Conservation (phyloP, 2,888 invertebrate genomes). For the Tolmerus cingulatus region DNA sequence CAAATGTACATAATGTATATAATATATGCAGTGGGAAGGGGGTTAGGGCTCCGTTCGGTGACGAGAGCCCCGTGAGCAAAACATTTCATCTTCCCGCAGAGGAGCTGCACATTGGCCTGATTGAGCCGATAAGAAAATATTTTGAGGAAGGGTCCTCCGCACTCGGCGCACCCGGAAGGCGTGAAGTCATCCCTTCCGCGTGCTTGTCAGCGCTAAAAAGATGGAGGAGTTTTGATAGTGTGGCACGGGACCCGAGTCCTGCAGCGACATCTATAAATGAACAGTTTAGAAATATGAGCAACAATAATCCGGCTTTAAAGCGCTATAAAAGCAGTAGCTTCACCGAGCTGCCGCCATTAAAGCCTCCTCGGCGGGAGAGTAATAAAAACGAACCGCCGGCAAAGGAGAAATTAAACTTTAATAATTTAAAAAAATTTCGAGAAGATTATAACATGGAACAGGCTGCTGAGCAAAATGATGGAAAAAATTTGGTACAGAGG, state of each 20-base stretch:
- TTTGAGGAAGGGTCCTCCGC: slow-evolving; percentile 55
- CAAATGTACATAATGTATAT: neutral
- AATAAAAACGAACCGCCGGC: neutral
- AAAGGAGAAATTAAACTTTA: slow-evolving; percentile 35
- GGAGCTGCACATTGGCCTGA: slow-evolving; percentile 56
- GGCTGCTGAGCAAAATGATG: neutral
- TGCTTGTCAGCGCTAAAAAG: slow-evolving; percentile 42
- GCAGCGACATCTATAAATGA: neutral
- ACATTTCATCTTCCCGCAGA: slow-evolving; percentile 49
- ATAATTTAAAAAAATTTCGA: slow-evolving; percentile 7
- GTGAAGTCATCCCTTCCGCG: neutral
- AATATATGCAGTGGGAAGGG: slow-evolving; percentile 12
- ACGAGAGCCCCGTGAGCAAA: slow-evolving; percentile 31
- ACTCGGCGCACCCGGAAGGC: neutral
- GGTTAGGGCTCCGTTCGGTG: neutral
- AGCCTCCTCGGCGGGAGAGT: slow-evolving; percentile 36
- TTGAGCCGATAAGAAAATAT: slow-evolving; percentile 58
- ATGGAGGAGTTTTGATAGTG: slow-evolving; percentile 36
- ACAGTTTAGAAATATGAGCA: neutral
- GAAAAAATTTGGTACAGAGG: neutral
- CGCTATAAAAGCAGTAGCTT: slow-evolving; percentile 47
- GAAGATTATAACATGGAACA: neutral
- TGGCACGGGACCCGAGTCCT: neutral
- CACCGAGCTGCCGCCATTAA: slow-evolving; percentile 49
- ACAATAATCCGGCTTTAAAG: neutral